Evolutionary conservation across 2,888 invertebrate species (phyloP).

Genomic region (Gandaritis pyraliata): DNA sequence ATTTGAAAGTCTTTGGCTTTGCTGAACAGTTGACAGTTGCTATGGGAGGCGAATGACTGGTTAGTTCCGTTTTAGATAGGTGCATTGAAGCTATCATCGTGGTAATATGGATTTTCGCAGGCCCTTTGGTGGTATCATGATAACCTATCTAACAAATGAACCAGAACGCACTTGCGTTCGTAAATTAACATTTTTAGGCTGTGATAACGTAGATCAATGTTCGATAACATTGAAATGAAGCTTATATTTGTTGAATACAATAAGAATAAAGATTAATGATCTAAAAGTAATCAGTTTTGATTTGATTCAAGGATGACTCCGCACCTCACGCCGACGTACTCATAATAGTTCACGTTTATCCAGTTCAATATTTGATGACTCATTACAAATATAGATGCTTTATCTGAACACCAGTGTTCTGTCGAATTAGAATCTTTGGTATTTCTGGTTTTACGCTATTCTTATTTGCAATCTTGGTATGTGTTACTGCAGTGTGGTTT

Average conservation of each 20-base stretch:
- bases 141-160: not conserved
- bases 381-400: slow-evolving; percentile 16
- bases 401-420: slow-evolving; percentile 4
- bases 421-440: slow-evolving; percentile 3
- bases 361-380: slow-evolving; percentile 23
- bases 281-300: slow-evolving; percentile 1
- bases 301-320: slow-evolving; percentile 7
- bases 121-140: not conserved
- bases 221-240: not conserved
- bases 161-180: not conserved
- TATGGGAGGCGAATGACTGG: slow-evolving; percentile 2
- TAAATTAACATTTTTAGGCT: not conserved
- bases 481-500: slow-evolving; percentile 9
- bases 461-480: not conserved
- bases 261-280: slow-evolving; percentile 9
- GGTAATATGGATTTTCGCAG: not conserved
- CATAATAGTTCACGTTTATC: not conserved
- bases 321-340: slow-evolving; percentile 5
- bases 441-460: too few relatives aligned
- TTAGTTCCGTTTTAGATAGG: slow-evolving; percentile 6
- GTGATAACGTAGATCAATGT: not conserved
- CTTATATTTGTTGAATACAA: slow-evolving; percentile 1
- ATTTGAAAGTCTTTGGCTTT: slow-evolving; percentile 11
- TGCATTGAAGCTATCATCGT: not conserved
- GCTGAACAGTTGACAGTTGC: slow-evolving; percentile 1